Conservation (phyloP, 2,113 vertebrate genomes). For the Salminus brasiliensis region DNA sequence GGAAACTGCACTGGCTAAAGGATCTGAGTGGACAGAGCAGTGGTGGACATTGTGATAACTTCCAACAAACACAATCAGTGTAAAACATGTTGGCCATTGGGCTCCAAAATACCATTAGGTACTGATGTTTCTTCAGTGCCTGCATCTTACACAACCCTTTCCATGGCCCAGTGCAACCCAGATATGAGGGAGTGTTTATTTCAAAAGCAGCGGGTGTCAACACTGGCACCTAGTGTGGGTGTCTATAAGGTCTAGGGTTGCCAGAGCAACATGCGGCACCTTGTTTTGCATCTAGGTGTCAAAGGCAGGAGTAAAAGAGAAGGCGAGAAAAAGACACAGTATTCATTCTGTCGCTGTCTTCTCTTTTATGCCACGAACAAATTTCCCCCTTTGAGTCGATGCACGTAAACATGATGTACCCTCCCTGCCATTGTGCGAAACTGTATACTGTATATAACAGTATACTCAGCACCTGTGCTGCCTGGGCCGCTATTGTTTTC, state of each 20-base stretch:
- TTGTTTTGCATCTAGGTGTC: neutral
- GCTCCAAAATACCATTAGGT: neutral
- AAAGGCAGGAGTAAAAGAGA: neutral
- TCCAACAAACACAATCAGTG: no score
- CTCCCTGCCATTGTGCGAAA: neutral
- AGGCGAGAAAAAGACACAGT: neutral
- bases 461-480: slow-evolving; percentile 9
- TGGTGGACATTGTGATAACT: no score
- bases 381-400: neutral
- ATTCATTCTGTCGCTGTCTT: neutral
- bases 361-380: neutral
- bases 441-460: neutral
- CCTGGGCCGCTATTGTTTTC: slow-evolving; percentile 8
- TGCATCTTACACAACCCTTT: neutral
- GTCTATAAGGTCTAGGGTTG: neutral
- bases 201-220: neutral
- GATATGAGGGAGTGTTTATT: neutral
- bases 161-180: neutral
- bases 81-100: neutral
- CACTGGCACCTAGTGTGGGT: neutral
- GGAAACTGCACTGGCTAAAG: no score
- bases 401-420: neutral
- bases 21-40: no score
- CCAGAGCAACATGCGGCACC: neutral
- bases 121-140: neutral